Evolutionary conservation across 2,797 vertebrate genomes (phyloP).

Genomic region (Danio albolineatus): DNA sequence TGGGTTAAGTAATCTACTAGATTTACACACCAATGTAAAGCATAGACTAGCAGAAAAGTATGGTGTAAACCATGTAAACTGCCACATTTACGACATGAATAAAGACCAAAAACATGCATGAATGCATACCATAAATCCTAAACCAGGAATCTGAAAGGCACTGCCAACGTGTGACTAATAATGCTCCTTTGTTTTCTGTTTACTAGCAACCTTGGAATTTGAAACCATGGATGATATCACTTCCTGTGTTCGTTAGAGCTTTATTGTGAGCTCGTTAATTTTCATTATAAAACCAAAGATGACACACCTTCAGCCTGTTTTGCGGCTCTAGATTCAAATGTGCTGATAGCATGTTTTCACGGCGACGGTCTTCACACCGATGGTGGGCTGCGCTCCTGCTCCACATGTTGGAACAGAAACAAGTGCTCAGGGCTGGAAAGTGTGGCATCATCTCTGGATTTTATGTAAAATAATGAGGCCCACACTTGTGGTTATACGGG

Average conservation of each 20-base stretch:
- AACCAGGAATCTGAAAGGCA: background rate
- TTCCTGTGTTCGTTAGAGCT: background rate
- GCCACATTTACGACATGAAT: too few species aligned
- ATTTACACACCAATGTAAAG: too few species aligned
- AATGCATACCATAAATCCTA: background rate
- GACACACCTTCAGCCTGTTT: conserved; percentile 2
- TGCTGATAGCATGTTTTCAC: conserved; percentile 7
- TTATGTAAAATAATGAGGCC: conserved; percentile 62
- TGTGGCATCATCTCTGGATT: conserved; percentile 61
- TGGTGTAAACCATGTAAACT: too few species aligned
- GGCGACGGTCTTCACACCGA: background rate
- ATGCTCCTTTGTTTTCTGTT: background rate
- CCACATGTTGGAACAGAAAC: conserved; percentile 19
- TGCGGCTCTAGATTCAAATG: background rate
- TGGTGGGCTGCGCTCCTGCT: background rate
- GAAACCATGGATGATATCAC: background rate
- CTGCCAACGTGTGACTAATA: background rate
- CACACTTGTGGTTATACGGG: conserved; percentile 25
- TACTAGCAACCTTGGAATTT: background rate
- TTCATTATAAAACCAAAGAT: conserved; percentile 7
- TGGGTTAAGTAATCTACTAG: too few species aligned
- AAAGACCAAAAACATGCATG: background rate
- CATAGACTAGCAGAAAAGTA: too few species aligned
- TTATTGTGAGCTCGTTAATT: conserved; percentile 4
- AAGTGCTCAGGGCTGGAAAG: conserved; percentile 60